A percentile compares a stretch with the other conserved stretches of the same genome.
Conservation (phyloP, 2,113 vertebrate genomes). For the Rhegmatorhina hoffmannsi region DNA sequence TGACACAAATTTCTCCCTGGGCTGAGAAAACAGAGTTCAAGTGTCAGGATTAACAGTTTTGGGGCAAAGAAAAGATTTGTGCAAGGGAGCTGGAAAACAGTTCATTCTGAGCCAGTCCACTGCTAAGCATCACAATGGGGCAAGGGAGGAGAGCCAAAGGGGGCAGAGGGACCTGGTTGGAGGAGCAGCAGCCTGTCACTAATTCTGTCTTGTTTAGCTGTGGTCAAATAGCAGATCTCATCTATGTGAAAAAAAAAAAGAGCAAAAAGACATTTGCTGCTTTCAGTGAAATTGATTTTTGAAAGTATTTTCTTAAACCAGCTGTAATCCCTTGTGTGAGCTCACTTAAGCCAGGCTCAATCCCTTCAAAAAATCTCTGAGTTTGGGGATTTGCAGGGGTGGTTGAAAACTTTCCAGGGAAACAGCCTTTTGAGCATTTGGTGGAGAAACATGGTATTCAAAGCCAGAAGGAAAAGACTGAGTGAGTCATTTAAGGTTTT, state of each 20-base stretch:
- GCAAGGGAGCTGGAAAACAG: background rate
- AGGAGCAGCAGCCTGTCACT: background rate
- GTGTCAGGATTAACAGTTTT: background rate
- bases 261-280: background rate
- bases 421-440: background rate
- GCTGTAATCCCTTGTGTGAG: background rate
- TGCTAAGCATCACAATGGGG: background rate
- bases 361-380: slow-evolving; percentile 17
- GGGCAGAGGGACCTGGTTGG: background rate
- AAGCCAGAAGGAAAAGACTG: background rate
- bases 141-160: background rate
- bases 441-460: background rate
- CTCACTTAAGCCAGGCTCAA: slow-evolving; percentile 23
- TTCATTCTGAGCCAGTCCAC: background rate
- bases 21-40: background rate
- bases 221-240: background rate
- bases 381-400: background rate
- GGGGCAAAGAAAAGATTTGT: background rate
- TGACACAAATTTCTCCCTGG: background rate
- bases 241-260: background rate
- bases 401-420: background rate
- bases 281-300: slow-evolving; percentile 19
- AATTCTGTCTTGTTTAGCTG: background rate
- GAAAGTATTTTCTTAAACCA: slow-evolving; percentile 4
- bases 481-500: background rate